Evolutionary conservation across 2,113 vertebrate genomes (phyloP).

Genomic region (Boleophthalmus pectinirostris): DNA sequence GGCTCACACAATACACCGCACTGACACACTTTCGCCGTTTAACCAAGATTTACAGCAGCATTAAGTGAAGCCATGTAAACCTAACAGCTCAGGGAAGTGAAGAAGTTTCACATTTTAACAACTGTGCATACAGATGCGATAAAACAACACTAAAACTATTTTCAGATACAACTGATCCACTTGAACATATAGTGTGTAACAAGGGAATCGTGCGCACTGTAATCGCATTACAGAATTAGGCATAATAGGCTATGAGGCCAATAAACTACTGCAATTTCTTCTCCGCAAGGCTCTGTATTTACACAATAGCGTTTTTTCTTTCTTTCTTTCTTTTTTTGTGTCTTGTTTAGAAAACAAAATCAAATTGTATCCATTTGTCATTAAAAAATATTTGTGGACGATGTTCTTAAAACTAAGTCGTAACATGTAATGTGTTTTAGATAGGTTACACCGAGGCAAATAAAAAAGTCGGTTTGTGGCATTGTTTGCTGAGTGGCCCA

Average conservation of each 20-base stretch:
- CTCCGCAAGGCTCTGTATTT: neutral
- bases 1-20: slow-evolving; percentile 33
- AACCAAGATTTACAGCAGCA: slow-evolving; percentile 41
- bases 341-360: neutral
- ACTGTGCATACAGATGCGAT: slow-evolving; percentile 38
- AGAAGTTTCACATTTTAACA: slow-evolving; percentile 30
- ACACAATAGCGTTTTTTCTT: neutral
- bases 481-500: slow-evolving; percentile 66
- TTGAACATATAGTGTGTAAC: neutral
- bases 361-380: slow-evolving; percentile 8
- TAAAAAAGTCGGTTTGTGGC: slow-evolving; percentile 43
- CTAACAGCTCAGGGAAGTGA: slow-evolving; percentile 12
- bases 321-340: too few species aligned
- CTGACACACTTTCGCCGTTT: slow-evolving; percentile 29
- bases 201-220: neutral
- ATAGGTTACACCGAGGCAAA: slow-evolving; percentile 29
- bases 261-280: neutral
- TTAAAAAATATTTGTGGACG: neutral
- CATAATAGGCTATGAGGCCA: neutral
- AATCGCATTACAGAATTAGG: neutral
- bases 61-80: slow-evolving; percentile 20
- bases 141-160: slow-evolving; percentile 36
- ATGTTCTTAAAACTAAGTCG: slow-evolving; percentile 6
- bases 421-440: slow-evolving; percentile 29
- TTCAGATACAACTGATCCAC: neutral